Conservation (phyloP, 2,888 invertebrate species). For the Erynnis tages region DNA sequence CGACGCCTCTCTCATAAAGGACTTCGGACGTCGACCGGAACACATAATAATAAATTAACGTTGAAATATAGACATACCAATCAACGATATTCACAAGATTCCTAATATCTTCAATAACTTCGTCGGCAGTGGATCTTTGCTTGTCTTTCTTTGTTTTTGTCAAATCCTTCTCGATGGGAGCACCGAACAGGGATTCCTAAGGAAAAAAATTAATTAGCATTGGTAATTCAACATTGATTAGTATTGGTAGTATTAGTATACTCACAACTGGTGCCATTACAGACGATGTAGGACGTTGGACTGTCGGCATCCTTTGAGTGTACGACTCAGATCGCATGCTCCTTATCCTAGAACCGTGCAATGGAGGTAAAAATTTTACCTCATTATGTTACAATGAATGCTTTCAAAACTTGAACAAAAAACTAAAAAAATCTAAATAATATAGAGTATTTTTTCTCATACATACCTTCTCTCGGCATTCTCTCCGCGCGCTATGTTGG, state of each 20-base stretch:
- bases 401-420: no score
- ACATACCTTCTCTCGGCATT: conserved; percentile 72
- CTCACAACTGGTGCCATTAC: conserved; percentile 27
- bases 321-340: conserved; percentile 51
- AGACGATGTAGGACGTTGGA: conserved; percentile 26
- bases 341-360: conserved; percentile 56
- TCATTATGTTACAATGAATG: no score
- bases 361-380: no score
- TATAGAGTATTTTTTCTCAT: no score
- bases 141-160: conserved; percentile 29
- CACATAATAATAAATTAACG: no score
- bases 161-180: background rate
- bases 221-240: no score
- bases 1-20: no score
- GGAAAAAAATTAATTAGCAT: no score
- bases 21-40: no score
- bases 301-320: conserved; percentile 20
- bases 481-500: conserved; percentile 71
- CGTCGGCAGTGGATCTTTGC: conserved; percentile 54
- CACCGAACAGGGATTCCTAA: conserved; percentile 9
- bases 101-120: conserved; percentile 60
- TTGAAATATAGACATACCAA: conserved; percentile 47
- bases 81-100: conserved; percentile 61
- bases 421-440: no score
- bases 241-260: no score